Conservation (phyloP, 2,113 vertebrate species). For the Panthera leo region DNA sequence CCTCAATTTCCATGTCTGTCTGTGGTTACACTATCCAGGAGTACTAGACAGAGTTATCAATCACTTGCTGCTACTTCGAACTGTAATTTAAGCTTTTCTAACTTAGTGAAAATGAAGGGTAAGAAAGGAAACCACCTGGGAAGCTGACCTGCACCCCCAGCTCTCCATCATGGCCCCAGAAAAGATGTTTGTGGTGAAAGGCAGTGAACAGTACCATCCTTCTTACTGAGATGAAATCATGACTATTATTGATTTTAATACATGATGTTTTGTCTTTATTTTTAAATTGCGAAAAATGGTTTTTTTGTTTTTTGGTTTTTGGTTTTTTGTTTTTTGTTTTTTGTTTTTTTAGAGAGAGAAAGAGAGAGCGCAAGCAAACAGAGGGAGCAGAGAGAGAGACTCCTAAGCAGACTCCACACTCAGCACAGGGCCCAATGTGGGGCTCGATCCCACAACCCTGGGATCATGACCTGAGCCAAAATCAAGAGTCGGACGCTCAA, state of each 20-base stretch:
- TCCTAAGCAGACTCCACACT: too few species aligned
- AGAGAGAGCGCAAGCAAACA: too few species aligned
- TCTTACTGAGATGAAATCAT: background rate
- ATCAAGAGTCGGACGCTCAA: too few species aligned
- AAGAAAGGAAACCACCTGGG: conserved; percentile 28
- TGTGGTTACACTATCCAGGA: background rate
- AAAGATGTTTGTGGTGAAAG: conserved; percentile 22
- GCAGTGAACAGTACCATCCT: background rate
- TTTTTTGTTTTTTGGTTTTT: too few species aligned
- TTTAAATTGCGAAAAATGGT: conserved; percentile 1
- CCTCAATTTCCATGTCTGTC: background rate
- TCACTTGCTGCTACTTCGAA: background rate
- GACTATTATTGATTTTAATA: background rate
- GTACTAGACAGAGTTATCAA: background rate
- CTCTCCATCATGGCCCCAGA: background rate
- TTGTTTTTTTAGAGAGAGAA: background rate
- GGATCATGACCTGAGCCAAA: too few species aligned
- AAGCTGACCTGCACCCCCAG: background rate
- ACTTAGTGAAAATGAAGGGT: background rate
- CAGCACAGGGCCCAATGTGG: too few species aligned
- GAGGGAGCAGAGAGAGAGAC: too few species aligned
- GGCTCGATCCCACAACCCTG: too few species aligned
- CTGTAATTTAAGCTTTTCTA: conserved; percentile 6
- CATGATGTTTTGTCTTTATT: background rate
- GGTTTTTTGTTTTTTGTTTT: too few species aligned